phyloP scores from a whole-genome alignment of 2,888 invertebrate species.

The Clivina fossor region DNA sequence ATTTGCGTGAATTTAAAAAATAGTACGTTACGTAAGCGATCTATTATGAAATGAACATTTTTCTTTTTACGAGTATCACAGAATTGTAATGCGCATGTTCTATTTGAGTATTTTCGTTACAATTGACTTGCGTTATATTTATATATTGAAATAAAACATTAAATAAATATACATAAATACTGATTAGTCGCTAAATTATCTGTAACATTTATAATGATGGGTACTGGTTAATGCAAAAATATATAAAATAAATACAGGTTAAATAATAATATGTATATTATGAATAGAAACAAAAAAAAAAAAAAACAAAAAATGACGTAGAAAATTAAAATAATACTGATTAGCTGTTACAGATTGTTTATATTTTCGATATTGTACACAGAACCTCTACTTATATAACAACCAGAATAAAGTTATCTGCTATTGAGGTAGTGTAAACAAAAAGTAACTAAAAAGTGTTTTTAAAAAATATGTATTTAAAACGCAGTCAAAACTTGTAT shows the following conservation, averaged over 20 bases:
- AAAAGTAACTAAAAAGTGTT: no score
- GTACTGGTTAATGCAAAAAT: neutral
- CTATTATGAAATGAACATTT: neutral
- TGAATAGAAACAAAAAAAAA: neutral
- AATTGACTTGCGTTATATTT: slow-evolving; percentile 8
- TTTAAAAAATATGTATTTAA: no score
- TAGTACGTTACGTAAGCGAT: no score
- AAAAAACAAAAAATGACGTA: no score
- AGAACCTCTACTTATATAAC: no score
- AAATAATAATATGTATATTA: neutral
- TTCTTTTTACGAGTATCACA: slow-evolving; percentile 26
- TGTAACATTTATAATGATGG: neutral
- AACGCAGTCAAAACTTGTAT: neutral
- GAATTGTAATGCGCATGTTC: slow-evolving; percentile 21
- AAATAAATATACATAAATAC: neutral
- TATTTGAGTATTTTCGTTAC: slow-evolving; percentile 21
- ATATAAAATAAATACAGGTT: neutral
- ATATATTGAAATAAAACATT: no score
- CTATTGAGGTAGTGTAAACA: no score
- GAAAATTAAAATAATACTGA: no score
- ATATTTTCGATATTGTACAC: no score
- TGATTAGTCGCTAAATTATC: neutral
- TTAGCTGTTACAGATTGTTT: no score
- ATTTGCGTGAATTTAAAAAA: slow-evolving; percentile 7
- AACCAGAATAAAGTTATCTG: no score